phyloP scores from a whole-genome alignment of 2,888 invertebrate genomes.

The Spodoptera exigua region DNA sequence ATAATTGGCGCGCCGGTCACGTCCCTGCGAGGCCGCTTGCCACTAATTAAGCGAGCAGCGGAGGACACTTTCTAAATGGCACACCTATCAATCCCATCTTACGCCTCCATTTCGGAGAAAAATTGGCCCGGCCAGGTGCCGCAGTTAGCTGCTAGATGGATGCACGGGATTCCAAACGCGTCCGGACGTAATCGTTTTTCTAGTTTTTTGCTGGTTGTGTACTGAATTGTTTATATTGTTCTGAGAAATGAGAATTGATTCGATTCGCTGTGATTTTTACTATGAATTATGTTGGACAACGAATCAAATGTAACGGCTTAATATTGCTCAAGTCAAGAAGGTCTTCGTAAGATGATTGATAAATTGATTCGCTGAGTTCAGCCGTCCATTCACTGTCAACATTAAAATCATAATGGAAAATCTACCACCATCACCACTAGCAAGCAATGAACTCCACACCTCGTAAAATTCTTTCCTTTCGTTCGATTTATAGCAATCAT shows the following conservation, averaged over 20 bases:
- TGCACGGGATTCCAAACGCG: conserved; percentile 29
- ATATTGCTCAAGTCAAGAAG: too few species aligned
- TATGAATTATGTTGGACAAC: not conserved
- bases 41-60: conserved; percentile 60
- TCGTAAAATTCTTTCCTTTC: not conserved
- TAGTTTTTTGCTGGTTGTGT: conserved; percentile 26
- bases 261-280: not conserved
- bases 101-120: conserved; percentile 65
- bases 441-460: not conserved
- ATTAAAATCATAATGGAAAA: not conserved
- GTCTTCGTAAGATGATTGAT: too few species aligned
- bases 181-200: conserved; percentile 31
- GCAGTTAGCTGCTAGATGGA: conserved; percentile 46
- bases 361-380: too few species aligned
- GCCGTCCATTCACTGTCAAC: too few species aligned
- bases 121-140: conserved; percentile 54
- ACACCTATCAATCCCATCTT: conserved; percentile 68
- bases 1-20: conserved; percentile 57
- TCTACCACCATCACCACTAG: not conserved
- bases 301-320: too few species aligned
- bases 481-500: conserved; percentile 28
- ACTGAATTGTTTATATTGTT: conserved; percentile 31
- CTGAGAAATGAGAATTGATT: conserved; percentile 33
- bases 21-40: conserved; percentile 52
- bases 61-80: conserved; percentile 62